These are phyloP conservation scores for Struthidea cinerea DNA, from an alignment of 2,113 vertebrate genomes.

Conservation along the genomic window DNA sequence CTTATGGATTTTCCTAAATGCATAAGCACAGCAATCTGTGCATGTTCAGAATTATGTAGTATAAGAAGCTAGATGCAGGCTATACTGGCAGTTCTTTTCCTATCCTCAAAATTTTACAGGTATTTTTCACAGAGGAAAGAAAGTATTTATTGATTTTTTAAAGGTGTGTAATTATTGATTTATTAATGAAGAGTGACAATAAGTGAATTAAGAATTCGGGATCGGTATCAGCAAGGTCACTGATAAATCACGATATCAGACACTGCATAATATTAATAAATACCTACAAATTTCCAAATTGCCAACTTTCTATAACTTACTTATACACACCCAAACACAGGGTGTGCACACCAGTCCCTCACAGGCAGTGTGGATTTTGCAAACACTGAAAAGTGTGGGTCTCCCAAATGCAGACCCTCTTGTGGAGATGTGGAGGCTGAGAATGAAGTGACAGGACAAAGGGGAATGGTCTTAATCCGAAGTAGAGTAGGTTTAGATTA, in stretches of 20 bases:
- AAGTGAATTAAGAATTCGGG: neutral
- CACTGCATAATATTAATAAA: neutral
- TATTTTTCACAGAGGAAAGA: neutral
- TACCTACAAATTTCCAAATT: neutral
- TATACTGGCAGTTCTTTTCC: neutral
- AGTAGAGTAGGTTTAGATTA: neutral
- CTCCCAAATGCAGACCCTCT: neutral
- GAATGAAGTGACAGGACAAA: neutral
- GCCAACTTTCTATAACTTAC: neutral
- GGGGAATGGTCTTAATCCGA: neutral
- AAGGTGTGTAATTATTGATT: neutral
- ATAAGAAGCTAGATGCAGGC: neutral
- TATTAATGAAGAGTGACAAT: neutral
- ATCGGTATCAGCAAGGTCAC: neutral
- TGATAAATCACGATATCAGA: neutral
- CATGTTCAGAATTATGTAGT: neutral
- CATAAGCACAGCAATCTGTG: neutral
- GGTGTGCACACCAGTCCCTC: neutral
- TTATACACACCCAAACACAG: rapidly evolving
- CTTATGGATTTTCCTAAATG: neutral
- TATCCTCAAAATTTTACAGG: neutral
- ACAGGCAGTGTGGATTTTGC: neutral
- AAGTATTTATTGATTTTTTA: neutral
- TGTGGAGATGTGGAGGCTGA: neutral
- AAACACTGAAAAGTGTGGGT: neutral